Evolutionary conservation across 2,888 invertebrate genomes (phyloP).

Genomic region (Punctoribates punctum): DNA sequence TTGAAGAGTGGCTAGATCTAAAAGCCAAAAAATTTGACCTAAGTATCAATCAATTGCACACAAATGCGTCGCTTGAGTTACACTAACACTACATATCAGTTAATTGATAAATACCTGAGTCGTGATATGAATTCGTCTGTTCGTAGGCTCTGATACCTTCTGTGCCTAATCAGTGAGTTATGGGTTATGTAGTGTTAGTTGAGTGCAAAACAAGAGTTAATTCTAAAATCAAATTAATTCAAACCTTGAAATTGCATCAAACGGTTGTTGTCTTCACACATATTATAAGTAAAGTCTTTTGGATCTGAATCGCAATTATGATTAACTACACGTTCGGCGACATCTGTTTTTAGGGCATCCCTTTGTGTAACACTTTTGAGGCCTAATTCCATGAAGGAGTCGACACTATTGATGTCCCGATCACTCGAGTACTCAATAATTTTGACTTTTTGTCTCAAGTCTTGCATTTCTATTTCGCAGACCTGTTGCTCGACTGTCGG

Average conservation of each 20-base stretch:
- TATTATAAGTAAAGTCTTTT: background rate
- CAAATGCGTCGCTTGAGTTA: slow-evolving; percentile 15
- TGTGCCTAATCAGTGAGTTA: background rate
- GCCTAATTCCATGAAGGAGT: background rate
- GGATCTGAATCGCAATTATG: slow-evolving; percentile 13
- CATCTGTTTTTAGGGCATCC: background rate
- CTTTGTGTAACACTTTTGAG: background rate
- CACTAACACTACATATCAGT: slow-evolving; percentile 35
- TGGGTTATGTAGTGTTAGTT: slow-evolving; percentile 16
- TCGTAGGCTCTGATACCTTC: background rate
- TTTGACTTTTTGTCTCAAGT: slow-evolving; percentile 6
- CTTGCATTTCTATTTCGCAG: slow-evolving; percentile 12
- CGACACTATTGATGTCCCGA: background rate
- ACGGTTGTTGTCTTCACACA: slow-evolving; percentile 13
- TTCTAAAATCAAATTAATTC: background rate
- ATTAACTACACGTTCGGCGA: slow-evolving; percentile 13
- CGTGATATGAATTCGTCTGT: background rate
- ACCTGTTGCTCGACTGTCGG: background rate
- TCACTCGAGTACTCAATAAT: background rate
- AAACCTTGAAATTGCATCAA: slow-evolving; percentile 22
- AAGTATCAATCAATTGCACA: slow-evolving; percentile 18
- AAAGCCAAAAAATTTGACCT: slow-evolving; percentile 31
- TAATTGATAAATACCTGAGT: slow-evolving; percentile 23
- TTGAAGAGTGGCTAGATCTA: background rate
- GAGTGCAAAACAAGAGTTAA: background rate